A percentile compares a stretch with the other conserved stretches of the same genome.
These are phyloP conservation scores for Rallus limicola DNA, from an alignment of 2,113 vertebrate genomes.

Conservation along the genomic window DNA sequence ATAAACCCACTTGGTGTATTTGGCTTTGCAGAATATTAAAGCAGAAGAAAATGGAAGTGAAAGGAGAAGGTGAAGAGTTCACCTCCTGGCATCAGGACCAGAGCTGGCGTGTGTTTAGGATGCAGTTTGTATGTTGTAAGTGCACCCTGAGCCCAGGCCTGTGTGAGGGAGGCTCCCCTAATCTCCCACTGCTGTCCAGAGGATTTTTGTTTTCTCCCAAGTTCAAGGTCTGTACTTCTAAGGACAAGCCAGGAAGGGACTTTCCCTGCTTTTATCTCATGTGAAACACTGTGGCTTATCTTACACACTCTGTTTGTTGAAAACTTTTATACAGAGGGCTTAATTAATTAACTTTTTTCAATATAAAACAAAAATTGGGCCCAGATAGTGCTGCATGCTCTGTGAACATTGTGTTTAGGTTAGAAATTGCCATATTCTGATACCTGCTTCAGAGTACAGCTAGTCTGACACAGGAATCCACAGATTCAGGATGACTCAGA, in stretches of 20 bases:
- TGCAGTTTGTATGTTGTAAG: background rate
- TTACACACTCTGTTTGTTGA: background rate
- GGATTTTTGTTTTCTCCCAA: background rate
- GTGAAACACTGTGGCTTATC: background rate
- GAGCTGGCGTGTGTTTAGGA: background rate
- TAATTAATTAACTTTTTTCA: background rate
- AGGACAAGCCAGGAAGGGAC: background rate
- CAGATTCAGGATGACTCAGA: background rate
- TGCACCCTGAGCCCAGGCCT: background rate
- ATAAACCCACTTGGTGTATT: background rate
- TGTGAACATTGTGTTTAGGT: background rate
- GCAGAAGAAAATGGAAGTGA: rapidly evolving
- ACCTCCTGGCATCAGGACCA: background rate
- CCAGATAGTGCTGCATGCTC: background rate
- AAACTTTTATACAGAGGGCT: background rate
- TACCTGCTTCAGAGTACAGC: background rate
- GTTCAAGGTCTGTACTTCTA: background rate
- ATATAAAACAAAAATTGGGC: background rate
- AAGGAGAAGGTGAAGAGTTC: background rate
- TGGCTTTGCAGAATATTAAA: background rate
- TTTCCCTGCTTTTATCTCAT: background rate
- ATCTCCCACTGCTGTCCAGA: background rate
- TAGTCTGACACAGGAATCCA: conserved; percentile 16
- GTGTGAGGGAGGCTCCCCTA: background rate
- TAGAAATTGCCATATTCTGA: background rate